phyloP scores from a whole-genome alignment of 2,113 vertebrate genomes.

The Lagopus leucura region DNA sequence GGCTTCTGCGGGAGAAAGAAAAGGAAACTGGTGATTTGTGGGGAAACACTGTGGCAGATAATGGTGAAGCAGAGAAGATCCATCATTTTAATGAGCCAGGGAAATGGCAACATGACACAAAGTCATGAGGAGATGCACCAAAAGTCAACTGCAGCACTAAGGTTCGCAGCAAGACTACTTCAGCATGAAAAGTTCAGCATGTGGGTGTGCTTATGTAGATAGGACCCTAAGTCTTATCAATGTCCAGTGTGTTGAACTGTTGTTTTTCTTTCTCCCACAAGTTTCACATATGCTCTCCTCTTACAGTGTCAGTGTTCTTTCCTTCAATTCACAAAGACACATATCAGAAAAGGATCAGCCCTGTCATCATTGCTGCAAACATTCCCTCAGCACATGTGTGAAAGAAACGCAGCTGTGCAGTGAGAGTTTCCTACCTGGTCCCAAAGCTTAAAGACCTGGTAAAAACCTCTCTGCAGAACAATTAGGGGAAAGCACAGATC shows the following conservation, averaged over 20 bases:
- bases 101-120: accelerated
- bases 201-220: neutral
- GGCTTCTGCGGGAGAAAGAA: neutral
- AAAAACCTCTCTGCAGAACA: constrained; percentile 7
- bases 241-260: neutral
- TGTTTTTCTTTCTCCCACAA: neutral
- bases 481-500: neutral
- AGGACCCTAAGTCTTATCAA: accelerated
- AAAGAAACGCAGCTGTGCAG: neutral
- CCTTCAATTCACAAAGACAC: neutral
- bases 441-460: neutral
- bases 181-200: neutral
- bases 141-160: neutral
- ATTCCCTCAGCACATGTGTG: neutral
- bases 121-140: neutral
- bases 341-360: neutral
- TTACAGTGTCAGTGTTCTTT: neutral
- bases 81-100: neutral
- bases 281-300: neutral
- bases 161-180: neutral
- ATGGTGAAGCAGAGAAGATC: neutral
- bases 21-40: neutral
- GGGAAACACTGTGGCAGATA: neutral
- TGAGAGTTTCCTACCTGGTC: neutral
- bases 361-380: neutral